Percentiles rank a stretch among this genome's conserved stretches.
phyloP scores from a whole-genome alignment of 1,140 invertebrate species.

The Achroia grisella region DNA sequence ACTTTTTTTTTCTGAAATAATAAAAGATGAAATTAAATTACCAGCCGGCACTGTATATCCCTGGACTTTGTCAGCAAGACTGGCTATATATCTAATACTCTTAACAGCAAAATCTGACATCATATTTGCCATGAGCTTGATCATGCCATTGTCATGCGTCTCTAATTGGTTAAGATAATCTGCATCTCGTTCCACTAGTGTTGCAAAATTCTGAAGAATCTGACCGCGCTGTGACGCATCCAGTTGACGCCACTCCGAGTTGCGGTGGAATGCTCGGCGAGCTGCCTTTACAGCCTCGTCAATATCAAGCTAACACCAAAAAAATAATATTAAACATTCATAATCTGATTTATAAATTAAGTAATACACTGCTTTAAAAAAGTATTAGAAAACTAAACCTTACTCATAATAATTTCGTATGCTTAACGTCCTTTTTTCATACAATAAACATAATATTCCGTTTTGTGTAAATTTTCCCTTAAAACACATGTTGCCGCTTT shows the following conservation, averaged over 20 bases:
- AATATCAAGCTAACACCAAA: constrained; percentile 5
- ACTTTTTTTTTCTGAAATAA: too few relatives aligned
- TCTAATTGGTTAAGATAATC: constrained; percentile 84
- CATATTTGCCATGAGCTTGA: constrained; percentile 77
- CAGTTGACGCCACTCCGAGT: constrained; percentile 78
- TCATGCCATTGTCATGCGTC: constrained; percentile 92
- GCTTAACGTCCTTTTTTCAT: too few relatives aligned
- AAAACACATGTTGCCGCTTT: too few relatives aligned
- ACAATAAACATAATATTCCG: too few relatives aligned
- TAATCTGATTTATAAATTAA: too few relatives aligned
- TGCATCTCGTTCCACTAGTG: constrained; percentile 83
- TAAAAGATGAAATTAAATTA: constrained; percentile 30
- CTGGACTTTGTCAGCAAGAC: constrained; percentile 93
- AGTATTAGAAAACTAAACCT: too few relatives aligned
- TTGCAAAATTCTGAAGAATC: constrained; percentile 83
- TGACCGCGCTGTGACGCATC: constrained; percentile 87
- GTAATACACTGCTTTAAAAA: too few relatives aligned
- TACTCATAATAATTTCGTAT: too few relatives aligned
- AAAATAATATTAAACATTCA: too few relatives aligned
- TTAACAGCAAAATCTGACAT: constrained; percentile 80
- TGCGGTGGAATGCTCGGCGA: constrained; percentile 6
- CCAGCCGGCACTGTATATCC: constrained; percentile 91
- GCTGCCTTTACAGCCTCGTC: constrained; percentile 3
- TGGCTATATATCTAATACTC: constrained; percentile 89
- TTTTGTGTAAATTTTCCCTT: too few relatives aligned